phyloP scores from a whole-genome alignment of 2,888 invertebrate species.

The Sinohyriopsis cumingii region DNA sequence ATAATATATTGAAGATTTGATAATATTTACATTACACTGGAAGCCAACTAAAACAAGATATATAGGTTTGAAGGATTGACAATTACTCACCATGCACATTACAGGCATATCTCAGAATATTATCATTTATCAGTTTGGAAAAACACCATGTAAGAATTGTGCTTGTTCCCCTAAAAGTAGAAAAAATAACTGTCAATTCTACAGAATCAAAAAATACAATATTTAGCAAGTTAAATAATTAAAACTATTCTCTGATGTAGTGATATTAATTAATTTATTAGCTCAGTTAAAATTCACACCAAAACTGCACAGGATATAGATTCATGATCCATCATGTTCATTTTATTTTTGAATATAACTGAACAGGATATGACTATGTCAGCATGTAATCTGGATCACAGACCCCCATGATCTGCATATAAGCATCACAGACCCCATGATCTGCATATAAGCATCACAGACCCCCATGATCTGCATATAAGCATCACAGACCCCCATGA shows the following conservation, averaged over 20 bases:
- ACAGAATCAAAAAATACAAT: background rate
- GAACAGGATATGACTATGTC: too few relatives aligned
- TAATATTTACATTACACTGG: too few relatives aligned
- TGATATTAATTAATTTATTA: background rate
- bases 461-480: too few relatives aligned
- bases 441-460: too few relatives aligned
- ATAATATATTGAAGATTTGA: too few relatives aligned
- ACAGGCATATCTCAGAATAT: slow-evolving; percentile 67
- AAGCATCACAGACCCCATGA: too few relatives aligned
- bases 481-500: too few relatives aligned
- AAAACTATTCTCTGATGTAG: background rate
- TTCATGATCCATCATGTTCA: background rate
- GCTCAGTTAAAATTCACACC: background rate
- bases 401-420: too few relatives aligned
- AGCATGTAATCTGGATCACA: too few relatives aligned
- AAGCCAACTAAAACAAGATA: too few relatives aligned
- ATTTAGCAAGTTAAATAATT: background rate
- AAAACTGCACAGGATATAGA: background rate
- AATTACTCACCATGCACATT: slow-evolving; percentile 58
- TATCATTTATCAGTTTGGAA: slow-evolving; percentile 64
- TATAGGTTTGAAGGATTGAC: too few relatives aligned
- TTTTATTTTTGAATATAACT: too few relatives aligned
- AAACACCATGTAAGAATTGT: slow-evolving; percentile 67
- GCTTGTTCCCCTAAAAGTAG: slow-evolving; percentile 47
- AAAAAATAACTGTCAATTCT: background rate